phyloP scores from a whole-genome alignment of 2,113 vertebrate species.

The Pampusana beccarii region DNA sequence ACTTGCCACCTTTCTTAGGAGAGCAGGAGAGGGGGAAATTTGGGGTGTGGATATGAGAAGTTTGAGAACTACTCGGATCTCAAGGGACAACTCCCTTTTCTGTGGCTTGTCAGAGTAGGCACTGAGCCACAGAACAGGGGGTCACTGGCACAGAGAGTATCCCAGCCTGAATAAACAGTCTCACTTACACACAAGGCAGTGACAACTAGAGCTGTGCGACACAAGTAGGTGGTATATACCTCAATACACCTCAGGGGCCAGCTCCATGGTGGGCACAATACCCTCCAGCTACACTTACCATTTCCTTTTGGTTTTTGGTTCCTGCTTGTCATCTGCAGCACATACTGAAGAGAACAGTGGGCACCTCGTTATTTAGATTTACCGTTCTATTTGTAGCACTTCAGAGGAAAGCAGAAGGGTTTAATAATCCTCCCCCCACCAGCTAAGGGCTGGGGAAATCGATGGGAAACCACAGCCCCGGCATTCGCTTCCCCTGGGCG shows the following conservation, averaged over 20 bases:
- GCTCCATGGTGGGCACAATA: background rate
- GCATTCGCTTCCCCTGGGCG: background rate
- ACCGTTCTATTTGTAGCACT: background rate
- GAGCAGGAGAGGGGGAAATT: background rate
- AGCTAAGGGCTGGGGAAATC: background rate
- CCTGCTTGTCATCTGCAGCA: background rate
- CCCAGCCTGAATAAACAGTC: background rate
- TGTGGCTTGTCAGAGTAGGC: background rate
- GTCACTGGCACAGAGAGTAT: background rate
- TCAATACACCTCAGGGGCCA: background rate
- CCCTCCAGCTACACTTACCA: background rate
- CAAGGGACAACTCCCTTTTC: background rate
- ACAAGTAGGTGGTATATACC: accelerated
- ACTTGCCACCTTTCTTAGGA: background rate
- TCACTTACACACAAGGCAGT: background rate
- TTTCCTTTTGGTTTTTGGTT: background rate
- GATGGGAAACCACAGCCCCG: background rate
- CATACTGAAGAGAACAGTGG: background rate
- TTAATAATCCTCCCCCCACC: background rate
- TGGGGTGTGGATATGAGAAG: background rate
- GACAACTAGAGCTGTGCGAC: background rate
- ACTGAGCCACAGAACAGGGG: background rate
- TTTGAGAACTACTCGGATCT: background rate
- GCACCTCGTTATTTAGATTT: background rate
- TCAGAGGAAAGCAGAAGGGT: background rate